These are phyloP conservation scores for Chelonus insularis DNA, from an alignment of 1,140 invertebrate genomes.

Conservation along the genomic window DNA sequence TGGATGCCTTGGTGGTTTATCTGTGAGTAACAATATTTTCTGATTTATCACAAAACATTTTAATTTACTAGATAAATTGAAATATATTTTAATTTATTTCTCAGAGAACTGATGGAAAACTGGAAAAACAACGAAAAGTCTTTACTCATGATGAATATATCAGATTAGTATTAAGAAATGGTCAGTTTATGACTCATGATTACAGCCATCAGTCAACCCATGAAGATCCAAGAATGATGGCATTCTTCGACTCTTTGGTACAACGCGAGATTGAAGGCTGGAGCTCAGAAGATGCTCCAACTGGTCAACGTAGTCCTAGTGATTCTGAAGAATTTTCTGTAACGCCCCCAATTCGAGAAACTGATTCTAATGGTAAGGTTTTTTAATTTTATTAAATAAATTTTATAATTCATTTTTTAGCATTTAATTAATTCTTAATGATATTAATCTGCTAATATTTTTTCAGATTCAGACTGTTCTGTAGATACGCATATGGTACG, in stretches of 20 bases:
- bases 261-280: constrained; percentile 86
- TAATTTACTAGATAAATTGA: no score
- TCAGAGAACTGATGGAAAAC: constrained; percentile 49
- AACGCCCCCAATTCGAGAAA: constrained; percentile 31
- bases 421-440: not conserved
- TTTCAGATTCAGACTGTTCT: constrained; percentile 29
- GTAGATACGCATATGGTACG: constrained; percentile 32
- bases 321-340: constrained; percentile 45
- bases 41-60: no score
- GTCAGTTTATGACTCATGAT: constrained; percentile 76
- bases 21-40: constrained; percentile 37
- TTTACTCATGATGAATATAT: constrained; percentile 88
- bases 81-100: not conserved
- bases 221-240: constrained; percentile 94
- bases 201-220: constrained; percentile 81
- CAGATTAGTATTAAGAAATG: constrained; percentile 76
- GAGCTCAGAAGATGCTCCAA: constrained; percentile 53
- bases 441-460: not conserved
- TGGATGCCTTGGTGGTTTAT: constrained; percentile 50
- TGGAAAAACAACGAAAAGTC: constrained; percentile 72
- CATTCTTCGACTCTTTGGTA: constrained; percentile 92
- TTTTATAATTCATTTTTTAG: constrained; percentile 12
- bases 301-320: constrained; percentile 41
- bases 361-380: constrained; percentile 52
- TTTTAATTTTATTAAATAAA: constrained; percentile 7